phyloP scores from a whole-genome alignment of 2,888 invertebrate genomes.

The Notodonta dromedarius region DNA sequence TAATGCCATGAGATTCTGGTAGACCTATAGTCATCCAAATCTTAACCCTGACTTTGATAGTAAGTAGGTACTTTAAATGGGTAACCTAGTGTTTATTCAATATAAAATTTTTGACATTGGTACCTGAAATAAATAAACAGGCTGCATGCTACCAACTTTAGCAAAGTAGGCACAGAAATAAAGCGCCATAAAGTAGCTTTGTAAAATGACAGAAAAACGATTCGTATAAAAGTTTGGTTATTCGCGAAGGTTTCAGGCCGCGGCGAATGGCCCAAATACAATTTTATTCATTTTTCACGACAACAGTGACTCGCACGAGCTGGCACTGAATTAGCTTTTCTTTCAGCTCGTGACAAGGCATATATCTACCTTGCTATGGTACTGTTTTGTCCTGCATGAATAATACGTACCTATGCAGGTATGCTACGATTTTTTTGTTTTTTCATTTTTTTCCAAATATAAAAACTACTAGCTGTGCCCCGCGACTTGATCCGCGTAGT shows the following conservation, averaged over 20 bases:
- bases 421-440: not conserved
- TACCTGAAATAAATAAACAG: not conserved
- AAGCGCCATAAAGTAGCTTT: slow-evolving; percentile 16
- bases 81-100: too few species aligned
- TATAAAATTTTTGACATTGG: not conserved
- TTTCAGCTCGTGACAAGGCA: slow-evolving; percentile 57
- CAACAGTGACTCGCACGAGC: slow-evolving; percentile 75
- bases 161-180: slow-evolving; percentile 9
- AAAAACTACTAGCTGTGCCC: too few species aligned
- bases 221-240: slow-evolving; percentile 43
- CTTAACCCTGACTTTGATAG: too few species aligned
- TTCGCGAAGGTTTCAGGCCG: slow-evolving; percentile 55
- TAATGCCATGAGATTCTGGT: too few species aligned
- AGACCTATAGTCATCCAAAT: too few species aligned
- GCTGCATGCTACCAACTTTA: slow-evolving; percentile 10
- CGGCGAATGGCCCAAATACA: slow-evolving; percentile 70
- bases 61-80: too few species aligned
- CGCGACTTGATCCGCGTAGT: too few species aligned
- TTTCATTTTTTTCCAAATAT: too few species aligned
- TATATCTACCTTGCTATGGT: slow-evolving; percentile 24
- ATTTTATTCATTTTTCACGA: slow-evolving; percentile 81
- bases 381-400: slow-evolving; percentile 13
- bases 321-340: slow-evolving; percentile 76
- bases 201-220: slow-evolving; percentile 17
- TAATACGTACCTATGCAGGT: slow-evolving; percentile 1